phyloP scores from a whole-genome alignment of 1,140 invertebrate genomes.

The Diorhabda carinulata region DNA sequence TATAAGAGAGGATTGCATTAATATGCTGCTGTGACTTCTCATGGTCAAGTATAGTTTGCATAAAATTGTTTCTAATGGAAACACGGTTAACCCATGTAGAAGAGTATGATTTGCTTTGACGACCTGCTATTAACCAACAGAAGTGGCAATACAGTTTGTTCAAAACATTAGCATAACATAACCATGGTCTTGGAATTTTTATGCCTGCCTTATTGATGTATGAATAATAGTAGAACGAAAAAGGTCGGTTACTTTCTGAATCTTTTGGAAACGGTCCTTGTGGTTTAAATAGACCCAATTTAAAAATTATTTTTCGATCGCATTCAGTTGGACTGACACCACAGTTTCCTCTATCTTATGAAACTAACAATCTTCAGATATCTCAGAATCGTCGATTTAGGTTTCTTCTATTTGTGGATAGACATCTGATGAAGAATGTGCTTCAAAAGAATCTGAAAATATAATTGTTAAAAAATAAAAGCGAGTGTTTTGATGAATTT shows the following conservation, averaged over 20 bases:
- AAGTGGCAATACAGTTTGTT: constrained; percentile 40
- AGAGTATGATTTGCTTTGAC: constrained; percentile 40
- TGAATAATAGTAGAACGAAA: constrained; percentile 37
- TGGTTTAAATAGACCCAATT: constrained; percentile 38
- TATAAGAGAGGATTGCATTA: constrained; percentile 37
- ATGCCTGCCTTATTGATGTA: constrained; percentile 38
- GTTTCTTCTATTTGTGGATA: constrained; percentile 5
- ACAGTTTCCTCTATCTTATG: constrained; percentile 32
- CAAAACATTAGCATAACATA: constrained; percentile 41
- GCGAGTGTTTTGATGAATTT: background rate
- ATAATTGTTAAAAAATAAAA: constrained; percentile 8
- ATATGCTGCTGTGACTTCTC: constrained; percentile 40
- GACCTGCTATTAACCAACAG: constrained; percentile 42
- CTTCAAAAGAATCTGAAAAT: background rate
- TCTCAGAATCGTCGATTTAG: background rate
- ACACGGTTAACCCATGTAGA: constrained; percentile 40
- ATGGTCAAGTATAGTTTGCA: constrained; percentile 34
- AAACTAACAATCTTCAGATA: constrained; percentile 17
- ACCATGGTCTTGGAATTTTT: constrained; percentile 31
- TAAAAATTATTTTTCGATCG: constrained; percentile 39
- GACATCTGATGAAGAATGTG: constrained; percentile 10
- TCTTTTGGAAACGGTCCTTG: constrained; percentile 33
- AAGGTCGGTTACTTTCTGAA: constrained; percentile 34
- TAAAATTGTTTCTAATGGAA: constrained; percentile 40
- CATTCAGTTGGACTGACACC: constrained; percentile 34